These are phyloP conservation scores for Protomyctophum bolini DNA, from an alignment of 2,113 vertebrate genomes.

Conservation along the genomic window DNA sequence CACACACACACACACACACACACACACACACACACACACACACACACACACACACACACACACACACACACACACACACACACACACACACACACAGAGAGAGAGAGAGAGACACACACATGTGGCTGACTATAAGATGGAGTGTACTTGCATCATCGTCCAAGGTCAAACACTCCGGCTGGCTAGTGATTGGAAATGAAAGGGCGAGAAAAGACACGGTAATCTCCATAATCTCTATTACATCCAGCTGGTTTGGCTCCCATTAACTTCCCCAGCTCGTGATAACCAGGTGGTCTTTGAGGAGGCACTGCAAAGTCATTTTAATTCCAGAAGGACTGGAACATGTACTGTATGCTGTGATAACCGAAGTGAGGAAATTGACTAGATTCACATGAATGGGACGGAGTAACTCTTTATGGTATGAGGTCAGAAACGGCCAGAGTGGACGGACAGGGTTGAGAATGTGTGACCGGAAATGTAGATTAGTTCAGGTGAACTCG, in stretches of 20 bases:
- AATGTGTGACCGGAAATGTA: no score
- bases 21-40: not conserved
- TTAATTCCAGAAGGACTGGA: no score
- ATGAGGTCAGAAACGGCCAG: no score
- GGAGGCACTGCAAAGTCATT: conserved; percentile 25
- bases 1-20: conserved; percentile 19
- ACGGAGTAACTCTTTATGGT: no score
- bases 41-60: conserved; percentile 1
- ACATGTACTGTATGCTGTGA: no score
- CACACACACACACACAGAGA: conserved; percentile 1
- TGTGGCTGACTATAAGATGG: not conserved
- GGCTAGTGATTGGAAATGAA: conserved; percentile 17
- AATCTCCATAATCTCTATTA: conserved; percentile 67
- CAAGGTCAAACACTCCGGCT: conserved; percentile 53
- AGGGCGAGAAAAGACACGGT: conserved; percentile 13
- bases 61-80: not conserved
- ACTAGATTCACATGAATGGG: no score
- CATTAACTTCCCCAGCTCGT: conserved; percentile 47
- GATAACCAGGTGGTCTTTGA: conserved; percentile 52
- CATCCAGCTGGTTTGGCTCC: conserved; percentile 37
- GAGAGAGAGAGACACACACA: not conserved
- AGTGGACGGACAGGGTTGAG: no score
- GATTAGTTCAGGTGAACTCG: no score
- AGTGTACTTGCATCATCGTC: conserved; percentile 37
- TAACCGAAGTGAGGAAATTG: no score